These are phyloP conservation scores for Gambelia wislizenii DNA, from an alignment of 2,797 vertebrate species.

Conservation along the genomic window DNA sequence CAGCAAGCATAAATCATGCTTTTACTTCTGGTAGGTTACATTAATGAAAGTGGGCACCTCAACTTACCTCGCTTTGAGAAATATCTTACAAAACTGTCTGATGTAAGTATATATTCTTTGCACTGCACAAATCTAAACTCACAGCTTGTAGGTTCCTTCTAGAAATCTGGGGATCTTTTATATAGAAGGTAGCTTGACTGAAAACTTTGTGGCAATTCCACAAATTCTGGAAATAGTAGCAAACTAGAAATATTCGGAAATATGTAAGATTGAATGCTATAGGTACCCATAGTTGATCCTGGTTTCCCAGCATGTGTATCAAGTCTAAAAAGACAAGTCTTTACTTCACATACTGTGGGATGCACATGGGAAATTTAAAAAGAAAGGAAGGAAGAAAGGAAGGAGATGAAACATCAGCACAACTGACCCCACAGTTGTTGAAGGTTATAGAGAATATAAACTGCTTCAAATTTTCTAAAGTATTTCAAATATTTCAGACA, in stretches of 20 bases:
- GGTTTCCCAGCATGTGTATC: background rate
- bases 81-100: conserved; percentile 92
- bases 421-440: background rate
- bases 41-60: conserved; percentile 95
- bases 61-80: conserved; percentile 95
- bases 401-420: background rate
- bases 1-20: background rate
- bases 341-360: background rate
- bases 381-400: too few relatives aligned
- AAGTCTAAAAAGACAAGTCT: too few relatives aligned
- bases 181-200: background rate
- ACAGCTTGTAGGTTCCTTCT: background rate
- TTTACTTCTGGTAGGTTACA: conserved; percentile 87
- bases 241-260: background rate
- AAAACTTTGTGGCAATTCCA: background rate
- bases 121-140: background rate
- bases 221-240: background rate
- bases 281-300: background rate
- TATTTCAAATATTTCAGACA: background rate
- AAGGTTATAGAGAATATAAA: background rate
- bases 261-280: background rate
- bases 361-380: background rate
- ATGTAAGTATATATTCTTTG: conserved; percentile 82
- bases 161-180: background rate
- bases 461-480: background rate